Evolutionary conservation across 2,888 invertebrate species (phyloP), one percentile per base, ranked within the genome.

Genomic region (Endomychus coccineus): DNA sequence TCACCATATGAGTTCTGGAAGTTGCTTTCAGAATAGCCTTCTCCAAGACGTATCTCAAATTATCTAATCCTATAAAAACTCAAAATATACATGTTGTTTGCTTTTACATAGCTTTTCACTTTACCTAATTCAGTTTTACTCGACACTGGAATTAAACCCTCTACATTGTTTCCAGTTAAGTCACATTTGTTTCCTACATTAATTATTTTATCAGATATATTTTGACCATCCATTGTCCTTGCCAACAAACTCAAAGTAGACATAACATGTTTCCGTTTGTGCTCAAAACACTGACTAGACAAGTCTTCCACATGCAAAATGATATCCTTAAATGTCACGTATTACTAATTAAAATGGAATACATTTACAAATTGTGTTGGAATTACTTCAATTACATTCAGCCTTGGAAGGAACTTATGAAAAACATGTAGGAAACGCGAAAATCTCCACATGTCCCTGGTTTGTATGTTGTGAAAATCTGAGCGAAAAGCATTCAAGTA

Each of bases 151-250:
- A 39, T 40, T 65, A 30, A 50, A n/a, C n/a, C n/a, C n/a, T n/a
- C n/a, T n/a, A n/a, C n/a, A n/a, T n/a, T n/a, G n/a, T n/a, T n/a
- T n/a, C n/a, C 38, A 2, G 71, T 36, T 23, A 77, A 58, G 64
- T 87, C 87, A 41, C 73, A 68, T 66, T 88, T 88, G 62, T 88
- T 89, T 30, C 78, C 81, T 17, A 86, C 80, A 49, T 77, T 74
- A 13, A 86, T 72, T 33, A 86, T 69, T 41, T 68, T 69, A 3
- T 68, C 51, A 16, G 71, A 43, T 15, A 75, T 58, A 34, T 69
- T 59, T 19, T 59, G 35, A 2, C 69, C 55, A 32, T 65, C 60
- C 17, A 58, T 43, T 36, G 65, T 58, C n/a, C 52, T 46, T 4
- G 67, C 58, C 47, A 88, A 62, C 2, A 63, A 61, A 38, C 69